Conservation (phyloP, 1,140 invertebrate genomes). For the Trichomalopsis sarcophagae region DNA sequence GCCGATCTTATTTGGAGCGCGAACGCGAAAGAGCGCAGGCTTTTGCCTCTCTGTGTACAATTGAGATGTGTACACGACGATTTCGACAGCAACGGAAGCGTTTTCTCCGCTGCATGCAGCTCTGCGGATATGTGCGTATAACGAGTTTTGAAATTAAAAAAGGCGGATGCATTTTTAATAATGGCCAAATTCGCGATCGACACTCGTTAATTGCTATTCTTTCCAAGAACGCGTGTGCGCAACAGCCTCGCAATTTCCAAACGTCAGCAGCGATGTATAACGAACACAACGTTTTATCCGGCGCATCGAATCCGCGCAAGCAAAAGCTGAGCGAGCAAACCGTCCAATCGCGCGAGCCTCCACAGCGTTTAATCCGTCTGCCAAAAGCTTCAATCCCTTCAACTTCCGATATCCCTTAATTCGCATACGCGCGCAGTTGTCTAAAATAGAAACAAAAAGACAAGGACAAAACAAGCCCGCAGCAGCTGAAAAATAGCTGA, state of each 20-base stretch:
- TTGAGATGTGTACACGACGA: too few species aligned
- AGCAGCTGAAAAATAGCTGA: background rate
- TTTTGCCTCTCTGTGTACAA: background rate
- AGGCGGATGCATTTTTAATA: too few species aligned
- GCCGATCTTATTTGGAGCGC: slow-evolving; percentile 60
- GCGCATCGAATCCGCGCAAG: background rate
- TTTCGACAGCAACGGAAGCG: background rate
- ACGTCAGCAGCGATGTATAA: background rate
- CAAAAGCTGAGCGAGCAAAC: background rate
- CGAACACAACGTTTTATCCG: background rate
- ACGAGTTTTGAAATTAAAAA: slow-evolving; percentile 7
- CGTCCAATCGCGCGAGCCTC: background rate
- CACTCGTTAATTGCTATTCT: too few species aligned
- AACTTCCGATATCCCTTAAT: background rate
- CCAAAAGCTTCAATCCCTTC: slow-evolving; percentile 16
- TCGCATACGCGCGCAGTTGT: background rate
- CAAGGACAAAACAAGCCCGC: too few species aligned
- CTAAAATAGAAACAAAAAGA: slow-evolving; percentile 11
- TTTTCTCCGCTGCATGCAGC: background rate
- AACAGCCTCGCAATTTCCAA: background rate
- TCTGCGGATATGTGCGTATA: slow-evolving; percentile 15
- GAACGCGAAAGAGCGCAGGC: slow-evolving; percentile 46
- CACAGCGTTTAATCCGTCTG: slow-evolving; percentile 1
- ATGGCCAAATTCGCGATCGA: too few species aligned
- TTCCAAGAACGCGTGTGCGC: too few species aligned